Percentiles rank a stretch among this genome's conserved stretches.
phyloP scores from a whole-genome alignment of 2,113 vertebrate genomes.

The Notarius quadriscutis region DNA sequence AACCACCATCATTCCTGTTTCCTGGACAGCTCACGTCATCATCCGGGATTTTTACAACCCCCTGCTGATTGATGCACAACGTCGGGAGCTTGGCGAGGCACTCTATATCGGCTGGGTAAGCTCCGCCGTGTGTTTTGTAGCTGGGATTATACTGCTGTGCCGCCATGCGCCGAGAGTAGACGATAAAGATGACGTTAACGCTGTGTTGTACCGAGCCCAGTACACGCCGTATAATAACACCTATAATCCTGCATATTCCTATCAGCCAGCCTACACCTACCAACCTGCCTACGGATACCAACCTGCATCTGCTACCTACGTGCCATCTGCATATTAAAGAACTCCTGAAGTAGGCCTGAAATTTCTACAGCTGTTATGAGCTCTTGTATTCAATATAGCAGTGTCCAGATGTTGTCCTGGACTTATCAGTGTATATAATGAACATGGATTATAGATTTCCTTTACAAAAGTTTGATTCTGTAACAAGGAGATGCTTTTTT shows the following conservation, averaged over 20 bases:
- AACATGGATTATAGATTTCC: not conserved
- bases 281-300: slow-evolving; percentile 29
- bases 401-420: not conserved
- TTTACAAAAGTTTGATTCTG: not conserved
- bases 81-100: slow-evolving; percentile 77
- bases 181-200: slow-evolving; percentile 53
- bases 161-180: slow-evolving; percentile 73
- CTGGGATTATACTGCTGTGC: slow-evolving; percentile 76
- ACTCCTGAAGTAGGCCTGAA: not conserved
- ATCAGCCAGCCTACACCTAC: slow-evolving; percentile 50
- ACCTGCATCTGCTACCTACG: slow-evolving; percentile 61
- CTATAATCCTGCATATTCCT: slow-evolving; percentile 42
- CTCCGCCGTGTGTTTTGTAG: slow-evolving; percentile 69
- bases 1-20: slow-evolving; percentile 74
- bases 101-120: slow-evolving; percentile 80
- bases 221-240: slow-evolving; percentile 33
- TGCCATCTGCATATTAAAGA: not conserved
- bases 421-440: not conserved
- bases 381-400: not conserved
- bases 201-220: slow-evolving; percentile 32
- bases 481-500: not conserved
- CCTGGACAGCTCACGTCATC: slow-evolving; percentile 75
- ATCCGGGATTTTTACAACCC: slow-evolving; percentile 78
- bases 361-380: not conserved
- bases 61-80: slow-evolving; percentile 73